Base-by-base conservation (phyloP, 2,888 invertebrate species). In the Phania funesta region DNA sequence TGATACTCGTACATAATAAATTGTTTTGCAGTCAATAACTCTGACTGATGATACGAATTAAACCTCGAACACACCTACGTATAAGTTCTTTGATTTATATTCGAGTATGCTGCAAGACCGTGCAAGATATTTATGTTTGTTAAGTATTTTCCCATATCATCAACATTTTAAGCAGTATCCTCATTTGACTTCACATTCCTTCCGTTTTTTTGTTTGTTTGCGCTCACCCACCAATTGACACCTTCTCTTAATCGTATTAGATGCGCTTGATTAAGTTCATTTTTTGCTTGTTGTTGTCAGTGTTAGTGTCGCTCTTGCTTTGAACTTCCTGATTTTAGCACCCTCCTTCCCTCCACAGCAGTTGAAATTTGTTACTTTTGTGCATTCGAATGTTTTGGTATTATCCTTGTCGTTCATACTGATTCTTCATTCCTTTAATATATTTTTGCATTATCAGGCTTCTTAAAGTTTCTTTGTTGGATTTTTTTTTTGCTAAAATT, bases 181-280 rank as follows among this genome's bases (percentile, higher is more conserved):
- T 26, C 41, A 54, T 73, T 70, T 48, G 48, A 67, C 68, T 77
- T 81, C 50, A 60, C 67, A 67, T 64, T 71, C 29, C 41, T 20
- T 41, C 56, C 18, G 26, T 46, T 13, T 24, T 9, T 35, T 48
- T 41, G 13, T 3, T 22, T 64, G n/a, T n/a, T n/a, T n/a, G n/a
- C n/a, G n/a, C 32, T 71, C 65, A 52, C 58, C 67, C 70, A 38
- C 46, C 44, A 71, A 68, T 48, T 52, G 44, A 64, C 80, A 73
- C 64, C 79, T 73, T 75, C 58, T 44, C 80, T 50, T 70, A 80
- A 67, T 80, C 83, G 74, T 38, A 77, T 71, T 80, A 74, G 54
- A 48, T 80, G 68, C 73, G 79, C 62, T 60, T 79, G 80, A 71
- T 68, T 83, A 54, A 74, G 64, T 84, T 85, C 85, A 85, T 85